These are phyloP conservation scores for Colius striatus DNA, from an alignment of 2,113 vertebrate species.

Conservation along the genomic window DNA sequence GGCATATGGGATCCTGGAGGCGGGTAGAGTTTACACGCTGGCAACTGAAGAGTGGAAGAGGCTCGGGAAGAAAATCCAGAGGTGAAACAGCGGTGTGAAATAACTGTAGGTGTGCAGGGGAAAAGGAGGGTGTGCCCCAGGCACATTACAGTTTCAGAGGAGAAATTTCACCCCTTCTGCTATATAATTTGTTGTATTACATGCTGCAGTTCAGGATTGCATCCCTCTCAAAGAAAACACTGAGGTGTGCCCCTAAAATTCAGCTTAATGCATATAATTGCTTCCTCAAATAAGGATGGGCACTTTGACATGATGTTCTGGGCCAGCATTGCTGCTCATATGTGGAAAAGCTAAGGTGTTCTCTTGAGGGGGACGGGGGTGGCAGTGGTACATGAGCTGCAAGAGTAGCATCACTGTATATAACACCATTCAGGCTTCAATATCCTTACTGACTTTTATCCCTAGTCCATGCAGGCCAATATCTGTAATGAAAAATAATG, in stretches of 20 bases:
- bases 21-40: neutral
- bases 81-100: neutral
- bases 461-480: neutral
- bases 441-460: neutral
- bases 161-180: neutral
- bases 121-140: neutral
- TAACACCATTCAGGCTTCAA: neutral
- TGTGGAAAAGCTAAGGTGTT: neutral
- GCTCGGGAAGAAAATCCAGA: neutral
- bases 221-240: neutral
- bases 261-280: neutral
- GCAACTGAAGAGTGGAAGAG: neutral
- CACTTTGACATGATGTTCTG: neutral
- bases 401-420: neutral
- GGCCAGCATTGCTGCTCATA: neutral
- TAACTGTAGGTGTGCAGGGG: neutral
- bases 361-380: neutral
- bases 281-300: neutral
- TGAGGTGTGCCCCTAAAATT: neutral
- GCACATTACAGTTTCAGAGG: neutral
- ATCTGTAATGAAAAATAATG: neutral
- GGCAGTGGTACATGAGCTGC: neutral
- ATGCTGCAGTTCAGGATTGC: neutral
- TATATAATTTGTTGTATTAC: neutral
- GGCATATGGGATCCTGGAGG: neutral